A percentile compares a stretch with the other conserved stretches of the same genome.
Conservation (phyloP, 2,888 invertebrate genomes). For the Trichogramma evanescens region DNA sequence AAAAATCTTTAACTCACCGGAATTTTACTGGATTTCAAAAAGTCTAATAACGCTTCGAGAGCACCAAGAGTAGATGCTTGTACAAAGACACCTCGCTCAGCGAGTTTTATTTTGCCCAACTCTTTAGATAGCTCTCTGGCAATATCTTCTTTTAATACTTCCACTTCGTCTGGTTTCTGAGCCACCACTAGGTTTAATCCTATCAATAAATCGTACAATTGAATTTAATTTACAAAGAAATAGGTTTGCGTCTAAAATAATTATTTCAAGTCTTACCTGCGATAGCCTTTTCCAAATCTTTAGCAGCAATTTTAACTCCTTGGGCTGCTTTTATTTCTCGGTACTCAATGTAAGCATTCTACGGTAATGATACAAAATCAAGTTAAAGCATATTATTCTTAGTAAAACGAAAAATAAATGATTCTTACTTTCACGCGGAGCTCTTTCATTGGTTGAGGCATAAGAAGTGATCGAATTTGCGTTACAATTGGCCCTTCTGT, state of each 20-base stretch:
- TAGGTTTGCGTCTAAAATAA: background rate
- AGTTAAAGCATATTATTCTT: background rate
- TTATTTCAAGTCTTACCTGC: slow-evolving; percentile 53
- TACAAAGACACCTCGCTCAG: slow-evolving; percentile 94
- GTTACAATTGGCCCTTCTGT: slow-evolving; percentile 98
- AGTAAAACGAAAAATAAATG: background rate
- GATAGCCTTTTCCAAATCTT: slow-evolving; percentile 95
- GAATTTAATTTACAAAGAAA: background rate
- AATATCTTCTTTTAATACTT: slow-evolving; percentile 77
- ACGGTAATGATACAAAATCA: slow-evolving; percentile 23
- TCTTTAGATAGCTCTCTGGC: slow-evolving; percentile 81
- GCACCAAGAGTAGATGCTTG: slow-evolving; percentile 99
- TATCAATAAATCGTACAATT: slow-evolving; percentile 20
- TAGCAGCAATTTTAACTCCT: slow-evolving; percentile 97
- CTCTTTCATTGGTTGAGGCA: slow-evolving; percentile 98
- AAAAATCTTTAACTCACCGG: slow-evolving; percentile 63
- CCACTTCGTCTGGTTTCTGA: slow-evolving; percentile 88
- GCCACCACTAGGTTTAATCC: slow-evolving; percentile 89
- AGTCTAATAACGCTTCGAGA: slow-evolving; percentile 91
- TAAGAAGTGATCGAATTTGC: slow-evolving; percentile 89
- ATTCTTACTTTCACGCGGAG: slow-evolving; percentile 78
- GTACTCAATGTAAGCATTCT: slow-evolving; percentile 89
- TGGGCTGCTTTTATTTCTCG: slow-evolving; percentile 94
- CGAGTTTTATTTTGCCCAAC: slow-evolving; percentile 83
- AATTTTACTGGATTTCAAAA: slow-evolving; percentile 84